phyloP scores from a whole-genome alignment of 2,113 vertebrate species.

The Melozone crissalis region DNA sequence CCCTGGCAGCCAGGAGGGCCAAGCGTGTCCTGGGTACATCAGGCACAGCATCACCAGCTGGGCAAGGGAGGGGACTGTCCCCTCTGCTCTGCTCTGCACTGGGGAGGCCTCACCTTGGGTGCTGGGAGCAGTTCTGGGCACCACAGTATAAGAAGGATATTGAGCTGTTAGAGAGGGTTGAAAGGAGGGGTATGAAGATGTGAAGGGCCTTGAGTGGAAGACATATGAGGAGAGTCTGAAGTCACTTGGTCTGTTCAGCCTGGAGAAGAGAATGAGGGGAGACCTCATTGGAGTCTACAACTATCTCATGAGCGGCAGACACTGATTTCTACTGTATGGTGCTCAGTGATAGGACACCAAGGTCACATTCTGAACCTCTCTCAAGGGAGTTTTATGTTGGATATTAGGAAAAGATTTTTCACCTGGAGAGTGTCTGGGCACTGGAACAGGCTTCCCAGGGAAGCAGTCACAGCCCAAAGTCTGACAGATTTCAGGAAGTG shows the following conservation, averaged over 20 bases:
- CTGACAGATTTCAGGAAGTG: neutral
- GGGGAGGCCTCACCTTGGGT: rapidly evolving
- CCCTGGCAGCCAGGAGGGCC: neutral
- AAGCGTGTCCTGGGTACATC: rapidly evolving
- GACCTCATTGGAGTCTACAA: neutral
- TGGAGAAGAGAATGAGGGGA: neutral
- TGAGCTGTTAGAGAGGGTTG: neutral
- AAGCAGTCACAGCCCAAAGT: neutral
- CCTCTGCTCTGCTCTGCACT: rapidly evolving
- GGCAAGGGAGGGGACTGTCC: neutral
- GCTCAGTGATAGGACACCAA: neutral
- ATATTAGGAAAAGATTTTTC: neutral
- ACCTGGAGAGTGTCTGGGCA: neutral
- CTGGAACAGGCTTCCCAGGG: neutral
- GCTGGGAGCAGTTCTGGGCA: neutral
- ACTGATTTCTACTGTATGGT: neutral
- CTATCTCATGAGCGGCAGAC: neutral
- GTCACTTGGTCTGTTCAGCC: neutral
- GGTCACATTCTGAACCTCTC: neutral
- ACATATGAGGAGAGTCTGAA: neutral
- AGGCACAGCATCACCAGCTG: rapidly evolving
- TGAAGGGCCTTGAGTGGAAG: neutral
- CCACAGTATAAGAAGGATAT: neutral
- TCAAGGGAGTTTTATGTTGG: neutral
- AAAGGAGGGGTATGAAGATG: neutral